Evolutionary conservation across 2,113 vertebrate species (phyloP), one percentile per base, ranked within the genome.

Genomic region (Oncorhynchus mykiss): DNA sequence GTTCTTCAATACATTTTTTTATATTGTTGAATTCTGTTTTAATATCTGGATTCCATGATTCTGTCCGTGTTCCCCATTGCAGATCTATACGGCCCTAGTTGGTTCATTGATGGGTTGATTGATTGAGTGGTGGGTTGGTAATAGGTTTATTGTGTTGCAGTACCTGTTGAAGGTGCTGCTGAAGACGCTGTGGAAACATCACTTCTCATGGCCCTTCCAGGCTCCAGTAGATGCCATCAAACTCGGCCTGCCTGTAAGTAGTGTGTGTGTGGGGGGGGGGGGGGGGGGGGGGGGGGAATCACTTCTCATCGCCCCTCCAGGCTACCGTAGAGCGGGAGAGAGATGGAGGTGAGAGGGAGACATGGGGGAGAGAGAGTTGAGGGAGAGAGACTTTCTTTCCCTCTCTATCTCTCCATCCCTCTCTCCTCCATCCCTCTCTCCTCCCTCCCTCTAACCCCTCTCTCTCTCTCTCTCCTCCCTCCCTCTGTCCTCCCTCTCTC

Each of bases 141-240:
- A 20, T 71, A 20, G 29, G 34, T 31, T 39, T 68, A 2, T 76
- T 59, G 20, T 54, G 4, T 51, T 67, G 73, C 94, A 98, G 94
- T 98, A 95, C 73, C 92, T 98, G 89, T 93, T 95, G 78, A 96
- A 95, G 90, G 95, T 95, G 88, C 95, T 98, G 83, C 92, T 97
- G 78, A 98, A 95, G 92, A 94, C 96, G 2, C 81, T 97, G 79
- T 97, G 96, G 96, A 98, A 96, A 92, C 96, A 97, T 82, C 93
- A 97, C 80, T 97, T 97, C 73, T 95, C 96, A 24, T 97, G 97
- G 96, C 96, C 96, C 89, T 97, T 97, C 92, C 96, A 97, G 80
- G 94, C 95, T 89, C 96, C 97, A 22, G 96, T 98, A 89, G 97
- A 98, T 2, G 95, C 95, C 24, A 92, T 96, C 86, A 97, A 96